Evolutionary conservation across 2,113 vertebrate genomes (phyloP).

Genomic region (Mixornis gularis): DNA sequence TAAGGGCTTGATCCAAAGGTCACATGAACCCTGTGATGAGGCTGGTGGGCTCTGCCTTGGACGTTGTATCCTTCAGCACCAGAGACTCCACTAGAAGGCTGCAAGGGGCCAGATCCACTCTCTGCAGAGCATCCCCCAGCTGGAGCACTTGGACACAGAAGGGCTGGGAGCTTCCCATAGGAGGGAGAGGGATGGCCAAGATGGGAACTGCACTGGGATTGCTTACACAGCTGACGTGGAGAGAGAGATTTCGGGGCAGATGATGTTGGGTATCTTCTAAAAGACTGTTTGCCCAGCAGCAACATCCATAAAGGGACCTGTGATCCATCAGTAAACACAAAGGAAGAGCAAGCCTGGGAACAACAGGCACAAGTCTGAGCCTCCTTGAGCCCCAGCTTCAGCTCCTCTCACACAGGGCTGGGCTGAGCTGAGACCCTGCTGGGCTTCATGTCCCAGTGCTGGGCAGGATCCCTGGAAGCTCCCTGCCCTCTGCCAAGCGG

Average conservation of each 20-base stretch:
- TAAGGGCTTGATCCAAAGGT: not conserved
- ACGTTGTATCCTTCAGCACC: not conserved
- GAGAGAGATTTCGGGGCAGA: not conserved
- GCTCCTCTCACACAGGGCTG: not conserved
- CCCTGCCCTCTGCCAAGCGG: not conserved
- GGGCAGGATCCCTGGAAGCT: not conserved
- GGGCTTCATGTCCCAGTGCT: not conserved
- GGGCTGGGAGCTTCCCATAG: not conserved
- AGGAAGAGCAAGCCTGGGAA: not conserved
- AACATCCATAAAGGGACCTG: not conserved
- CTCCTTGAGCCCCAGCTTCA: not conserved
- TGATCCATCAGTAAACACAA: not conserved
- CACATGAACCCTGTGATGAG: not conserved
- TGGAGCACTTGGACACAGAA: no score
- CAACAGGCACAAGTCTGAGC: not conserved
- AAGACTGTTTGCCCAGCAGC: not conserved
- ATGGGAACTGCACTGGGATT: not conserved
- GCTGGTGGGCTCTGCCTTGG: not conserved
- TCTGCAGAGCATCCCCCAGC: not conserved
- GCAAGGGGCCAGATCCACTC: no score
- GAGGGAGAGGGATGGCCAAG: accelerated
- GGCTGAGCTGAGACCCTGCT: not conserved
- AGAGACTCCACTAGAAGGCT: not conserved
- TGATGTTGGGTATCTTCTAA: not conserved
- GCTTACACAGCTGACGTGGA: not conserved